phyloP scores from a whole-genome alignment of 2,888 invertebrate species.

The Troides oblongomaculatus region DNA sequence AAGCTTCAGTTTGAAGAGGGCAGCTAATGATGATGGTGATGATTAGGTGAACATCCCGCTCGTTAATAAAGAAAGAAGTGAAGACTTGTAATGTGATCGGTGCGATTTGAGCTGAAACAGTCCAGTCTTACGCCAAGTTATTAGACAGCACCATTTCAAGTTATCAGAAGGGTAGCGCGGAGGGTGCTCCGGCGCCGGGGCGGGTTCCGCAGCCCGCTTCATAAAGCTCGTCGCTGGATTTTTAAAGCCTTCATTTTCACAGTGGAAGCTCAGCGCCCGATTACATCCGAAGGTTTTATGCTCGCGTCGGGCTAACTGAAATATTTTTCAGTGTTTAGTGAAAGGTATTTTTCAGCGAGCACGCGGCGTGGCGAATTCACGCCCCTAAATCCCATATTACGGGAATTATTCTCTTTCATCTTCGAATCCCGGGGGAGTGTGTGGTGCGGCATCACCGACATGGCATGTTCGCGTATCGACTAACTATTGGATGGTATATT shows the following conservation, averaged over 20 bases:
- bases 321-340: slow-evolving; percentile 24
- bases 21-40: too few relatives aligned
- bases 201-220: slow-evolving; percentile 10
- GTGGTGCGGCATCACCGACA: background rate
- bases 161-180: too few relatives aligned
- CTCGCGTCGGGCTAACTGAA: slow-evolving; percentile 1
- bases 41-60: too few relatives aligned
- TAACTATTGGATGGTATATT: too few relatives aligned
- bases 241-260: slow-evolving; percentile 26
- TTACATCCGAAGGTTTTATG: slow-evolving; percentile 28
- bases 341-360: slow-evolving; percentile 18
- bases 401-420: slow-evolving; percentile 14
- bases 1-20: too few relatives aligned
- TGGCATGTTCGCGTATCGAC: too few relatives aligned
- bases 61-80: too few relatives aligned
- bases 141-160: slow-evolving; percentile 5
- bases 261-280: slow-evolving; percentile 21
- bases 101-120: too few relatives aligned
- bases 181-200: too few relatives aligned
- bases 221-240: slow-evolving; percentile 23
- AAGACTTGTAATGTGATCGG: too few relatives aligned
- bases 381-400: slow-evolving; percentile 16
- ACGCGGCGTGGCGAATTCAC: slow-evolving; percentile 12
- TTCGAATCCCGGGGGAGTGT: slow-evolving; percentile 2
- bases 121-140: background rate